phyloP scores from a whole-genome alignment of 2,797 vertebrate genomes.

The Apogon talboti region DNA sequence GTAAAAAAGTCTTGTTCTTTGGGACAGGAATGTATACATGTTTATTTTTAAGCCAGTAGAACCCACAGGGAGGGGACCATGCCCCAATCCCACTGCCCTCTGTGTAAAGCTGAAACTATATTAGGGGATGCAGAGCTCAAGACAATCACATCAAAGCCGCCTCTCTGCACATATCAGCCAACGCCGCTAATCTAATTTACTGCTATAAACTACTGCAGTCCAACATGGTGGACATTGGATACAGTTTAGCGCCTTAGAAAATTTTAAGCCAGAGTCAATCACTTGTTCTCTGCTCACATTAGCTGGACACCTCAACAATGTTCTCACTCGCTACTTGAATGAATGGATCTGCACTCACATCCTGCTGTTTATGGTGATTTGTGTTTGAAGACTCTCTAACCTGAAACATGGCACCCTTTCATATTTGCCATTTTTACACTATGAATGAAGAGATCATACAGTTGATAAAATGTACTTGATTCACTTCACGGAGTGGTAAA shows the following conservation, averaged over 20 bases:
- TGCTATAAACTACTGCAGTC: slow-evolving; percentile 42
- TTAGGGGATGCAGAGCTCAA: slow-evolving; percentile 30
- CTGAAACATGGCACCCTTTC: slow-evolving; percentile 18
- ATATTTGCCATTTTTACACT: slow-evolving; percentile 9
- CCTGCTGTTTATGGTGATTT: slow-evolving; percentile 20
- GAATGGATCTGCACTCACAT: slow-evolving; percentile 19
- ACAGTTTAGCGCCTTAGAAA: slow-evolving; percentile 42
- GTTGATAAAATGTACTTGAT: background rate
- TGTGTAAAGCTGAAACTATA: slow-evolving; percentile 38
- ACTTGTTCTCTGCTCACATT: slow-evolving; percentile 20
- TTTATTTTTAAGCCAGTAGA: slow-evolving; percentile 62
- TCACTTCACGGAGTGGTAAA: background rate
- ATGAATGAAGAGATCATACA: background rate
- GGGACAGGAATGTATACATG: slow-evolving; percentile 41
- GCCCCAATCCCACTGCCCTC: slow-evolving; percentile 28
- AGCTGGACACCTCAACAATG: slow-evolving; percentile 23
- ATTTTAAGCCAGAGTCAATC: slow-evolving; percentile 21
- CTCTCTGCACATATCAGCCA: slow-evolving; percentile 29
- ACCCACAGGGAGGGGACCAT: slow-evolving; percentile 38
- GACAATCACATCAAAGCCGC: slow-evolving; percentile 57
- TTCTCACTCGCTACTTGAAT: slow-evolving; percentile 10
- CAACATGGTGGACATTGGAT: slow-evolving; percentile 53
- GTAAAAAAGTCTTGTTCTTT: slow-evolving; percentile 40
- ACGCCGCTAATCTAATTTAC: slow-evolving; percentile 62
- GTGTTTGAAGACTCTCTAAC: slow-evolving; percentile 27